Conservation (phyloP, 2,888 invertebrate genomes). For the Pollenia griseotomentosa region DNA sequence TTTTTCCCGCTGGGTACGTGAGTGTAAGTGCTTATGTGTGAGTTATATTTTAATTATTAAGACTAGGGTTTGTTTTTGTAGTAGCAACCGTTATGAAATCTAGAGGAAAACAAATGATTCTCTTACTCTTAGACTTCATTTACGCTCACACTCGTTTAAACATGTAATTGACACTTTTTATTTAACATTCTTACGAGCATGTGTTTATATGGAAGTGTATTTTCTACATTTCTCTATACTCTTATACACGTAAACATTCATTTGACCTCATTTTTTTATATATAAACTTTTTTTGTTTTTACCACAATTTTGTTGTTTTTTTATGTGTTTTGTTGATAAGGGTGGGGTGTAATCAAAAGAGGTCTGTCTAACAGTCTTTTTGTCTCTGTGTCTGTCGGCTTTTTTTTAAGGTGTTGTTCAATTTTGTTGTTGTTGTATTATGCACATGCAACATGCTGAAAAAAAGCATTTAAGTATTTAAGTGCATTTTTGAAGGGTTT, state of each 20-base stretch:
- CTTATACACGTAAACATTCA: slow-evolving; percentile 38
- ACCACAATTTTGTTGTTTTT: slow-evolving; percentile 23
- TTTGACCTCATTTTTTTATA: slow-evolving; percentile 71
- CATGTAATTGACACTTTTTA: slow-evolving; percentile 70
- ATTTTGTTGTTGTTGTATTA: slow-evolving; percentile 41
- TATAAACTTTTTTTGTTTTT: slow-evolving; percentile 35
- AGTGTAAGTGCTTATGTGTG: background rate
- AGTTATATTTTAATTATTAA: slow-evolving; percentile 44
- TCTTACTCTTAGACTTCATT: slow-evolving; percentile 41
- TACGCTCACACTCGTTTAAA: slow-evolving; percentile 20
- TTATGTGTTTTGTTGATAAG: background rate
- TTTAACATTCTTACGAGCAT: background rate
- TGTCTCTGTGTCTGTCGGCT: slow-evolving; percentile 33
- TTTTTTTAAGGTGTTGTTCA: slow-evolving; percentile 68
- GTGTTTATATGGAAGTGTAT: background rate
- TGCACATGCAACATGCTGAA: slow-evolving; percentile 72
- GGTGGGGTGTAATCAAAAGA: slow-evolving; percentile 47
- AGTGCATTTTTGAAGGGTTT: slow-evolving; percentile 60
- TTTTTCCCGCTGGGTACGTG: too few species aligned
- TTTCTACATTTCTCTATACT: slow-evolving; percentile 21
- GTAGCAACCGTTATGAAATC: slow-evolving; percentile 22
- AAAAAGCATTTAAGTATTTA: slow-evolving; percentile 60
- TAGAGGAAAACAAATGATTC: slow-evolving; percentile 10
- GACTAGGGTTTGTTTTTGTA: slow-evolving; percentile 16
- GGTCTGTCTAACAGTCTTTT: slow-evolving; percentile 31